Evolutionary conservation across 2,797 vertebrate genomes (phyloP), one percentile per base, ranked within the genome.

Genomic region (Helostoma temminkii): DNA sequence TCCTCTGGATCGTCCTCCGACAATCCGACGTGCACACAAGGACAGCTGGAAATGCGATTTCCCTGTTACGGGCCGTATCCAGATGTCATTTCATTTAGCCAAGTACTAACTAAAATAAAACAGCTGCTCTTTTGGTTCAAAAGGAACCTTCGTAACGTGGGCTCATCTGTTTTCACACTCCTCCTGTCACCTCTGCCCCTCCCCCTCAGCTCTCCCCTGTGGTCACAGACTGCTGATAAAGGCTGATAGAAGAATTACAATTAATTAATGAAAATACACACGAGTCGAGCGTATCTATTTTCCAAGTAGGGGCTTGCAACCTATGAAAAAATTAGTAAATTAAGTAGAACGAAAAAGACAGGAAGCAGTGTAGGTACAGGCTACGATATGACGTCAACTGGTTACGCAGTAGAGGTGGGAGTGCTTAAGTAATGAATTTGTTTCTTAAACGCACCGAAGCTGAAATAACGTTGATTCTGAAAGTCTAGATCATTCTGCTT

Each of bases 1-100:
- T 46, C n/a, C n/a, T n/a, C n/a, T n/a, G n/a, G n/a, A n/a, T n/a
- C n/a, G n/a, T 92, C 88, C 82, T 88, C 79, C 84, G 92, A 93
- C 77, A 90, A 87, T 89, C 78, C 90, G 86, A 92, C 65, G 45
- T 84, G 84, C 85, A 66, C 88, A 75, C 69, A 76, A 81, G 74
- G 83, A 84, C 79, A 78, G 76, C 78, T 82, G 52, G 79, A 84
- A 86, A 71, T 21, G 5, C 8, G 19, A 34, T 19, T 28, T 34
- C 24, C 22, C 55, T 36, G 11, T 30, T 57, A 5, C 15, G 14
- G 71, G 1, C 34, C 6, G 50, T 41, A 15, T 24, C n/a, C 24
- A 2, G 42, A 2, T 47, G 57, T 55, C 92, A 90, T 89, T 57
- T 80, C 64, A 64, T 73, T 48, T 12, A 58, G 6, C 1, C n/a